Evolutionary conservation across 2,888 invertebrate species (phyloP).

Genomic region (Latheticus oryzae): DNA sequence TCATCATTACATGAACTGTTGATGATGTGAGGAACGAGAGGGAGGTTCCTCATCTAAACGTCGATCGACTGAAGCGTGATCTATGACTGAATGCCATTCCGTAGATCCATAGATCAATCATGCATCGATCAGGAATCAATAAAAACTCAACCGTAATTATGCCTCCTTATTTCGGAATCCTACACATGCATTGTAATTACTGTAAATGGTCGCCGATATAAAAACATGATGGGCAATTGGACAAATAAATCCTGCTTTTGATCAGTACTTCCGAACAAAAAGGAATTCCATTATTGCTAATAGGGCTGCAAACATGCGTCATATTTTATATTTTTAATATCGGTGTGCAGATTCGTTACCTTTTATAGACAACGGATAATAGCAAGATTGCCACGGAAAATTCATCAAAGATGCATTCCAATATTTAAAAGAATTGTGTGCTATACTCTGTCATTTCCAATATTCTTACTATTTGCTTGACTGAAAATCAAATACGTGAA

Average conservation of each 20-base stretch:
- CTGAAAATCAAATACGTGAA: too few species aligned
- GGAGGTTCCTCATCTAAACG: constrained; percentile 30
- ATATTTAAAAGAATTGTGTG: too few species aligned
- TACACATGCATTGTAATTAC: constrained; percentile 65
- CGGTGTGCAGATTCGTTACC: constrained; percentile 49
- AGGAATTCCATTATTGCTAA: constrained; percentile 56
- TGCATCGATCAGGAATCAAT: constrained; percentile 62
- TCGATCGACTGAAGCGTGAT: constrained; percentile 59
- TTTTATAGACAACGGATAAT: constrained; percentile 48
- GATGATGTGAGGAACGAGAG: constrained; percentile 37
- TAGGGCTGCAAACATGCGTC: constrained; percentile 54
- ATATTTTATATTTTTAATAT: constrained; percentile 56
- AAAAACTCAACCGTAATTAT: constrained; percentile 62
- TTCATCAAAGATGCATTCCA: constrained; percentile 37
- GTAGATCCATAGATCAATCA: constrained; percentile 65
- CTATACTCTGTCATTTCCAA: too few species aligned
- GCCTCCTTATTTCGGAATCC: constrained; percentile 64
- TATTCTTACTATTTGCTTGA: too few species aligned
- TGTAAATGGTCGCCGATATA: constrained; percentile 60
- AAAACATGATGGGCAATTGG: constrained; percentile 59
- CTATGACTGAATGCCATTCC: constrained; percentile 62
- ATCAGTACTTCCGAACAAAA: constrained; percentile 54
- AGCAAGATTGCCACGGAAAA: constrained; percentile 30
- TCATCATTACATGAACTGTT: constrained; percentile 38
- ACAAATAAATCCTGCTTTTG: constrained; percentile 59